Conservation (phyloP, 2,113 vertebrate species). For the Lamprotornis superbus region DNA sequence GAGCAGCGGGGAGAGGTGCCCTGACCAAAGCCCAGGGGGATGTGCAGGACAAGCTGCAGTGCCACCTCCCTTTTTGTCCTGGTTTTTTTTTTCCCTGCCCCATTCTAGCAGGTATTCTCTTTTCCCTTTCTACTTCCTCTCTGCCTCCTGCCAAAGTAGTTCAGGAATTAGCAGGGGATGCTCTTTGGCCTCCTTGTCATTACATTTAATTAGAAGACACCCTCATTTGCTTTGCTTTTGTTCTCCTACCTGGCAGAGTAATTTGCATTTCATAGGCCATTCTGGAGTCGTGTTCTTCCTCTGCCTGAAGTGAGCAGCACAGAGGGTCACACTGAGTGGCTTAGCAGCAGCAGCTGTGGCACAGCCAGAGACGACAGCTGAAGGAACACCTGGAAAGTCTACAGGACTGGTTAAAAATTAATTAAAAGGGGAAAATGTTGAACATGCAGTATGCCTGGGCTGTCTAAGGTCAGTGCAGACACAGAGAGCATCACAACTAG, state of each 20-base stretch:
- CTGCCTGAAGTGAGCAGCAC: not conserved
- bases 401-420: not conserved
- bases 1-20: not conserved
- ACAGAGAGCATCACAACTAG: not conserved
- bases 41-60: not conserved
- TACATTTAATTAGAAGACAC: not conserved
- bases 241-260: not conserved
- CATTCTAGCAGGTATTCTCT: not conserved
- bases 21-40: not conserved
- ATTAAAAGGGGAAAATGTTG: not conserved
- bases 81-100: not conserved
- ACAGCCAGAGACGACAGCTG: not conserved
- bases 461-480: not conserved
- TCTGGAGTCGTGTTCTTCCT: not conserved
- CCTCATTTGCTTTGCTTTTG: not conserved
- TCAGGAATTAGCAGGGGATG: conserved; percentile 19
- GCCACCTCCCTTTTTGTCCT: not conserved
- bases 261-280: not conserved
- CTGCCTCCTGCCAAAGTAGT: not conserved
- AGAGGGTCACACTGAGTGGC: not conserved
- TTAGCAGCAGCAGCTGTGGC: not conserved
- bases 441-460: not conserved
- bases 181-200: not conserved
- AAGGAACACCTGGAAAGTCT: not conserved
- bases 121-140: not conserved